Conservation (phyloP, 1,140 invertebrate genomes). For the Diploscapter pachys region DNA sequence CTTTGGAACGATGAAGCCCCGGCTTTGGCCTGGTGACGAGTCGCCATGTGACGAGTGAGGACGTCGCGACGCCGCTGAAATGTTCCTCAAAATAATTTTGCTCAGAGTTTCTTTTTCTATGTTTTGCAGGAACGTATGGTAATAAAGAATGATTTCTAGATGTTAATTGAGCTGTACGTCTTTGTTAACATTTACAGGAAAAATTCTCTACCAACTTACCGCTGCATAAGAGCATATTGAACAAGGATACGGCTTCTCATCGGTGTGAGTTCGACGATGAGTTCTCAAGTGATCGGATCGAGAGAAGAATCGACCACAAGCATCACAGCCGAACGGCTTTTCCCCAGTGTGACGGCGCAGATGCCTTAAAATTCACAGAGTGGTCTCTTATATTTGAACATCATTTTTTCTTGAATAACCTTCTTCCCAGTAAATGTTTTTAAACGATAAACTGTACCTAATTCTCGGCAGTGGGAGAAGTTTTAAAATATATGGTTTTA, state of each 20-base stretch:
- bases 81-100: not conserved
- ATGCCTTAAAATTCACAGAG: slow-evolving; percentile 36
- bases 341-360: slow-evolving; percentile 75
- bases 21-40: slow-evolving; percentile 39
- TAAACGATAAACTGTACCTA: too few relatives aligned
- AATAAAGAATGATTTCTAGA: too few relatives aligned
- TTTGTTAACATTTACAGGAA: too few relatives aligned
- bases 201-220: slow-evolving; percentile 24
- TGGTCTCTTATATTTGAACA: too few relatives aligned
- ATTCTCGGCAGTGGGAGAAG: too few relatives aligned
- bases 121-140: too few relatives aligned
- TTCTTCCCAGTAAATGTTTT: too few relatives aligned
- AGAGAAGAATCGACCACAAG: slow-evolving; percentile 96
- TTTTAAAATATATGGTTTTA: too few relatives aligned
- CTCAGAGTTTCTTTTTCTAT: too few relatives aligned
- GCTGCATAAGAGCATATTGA: slow-evolving; percentile 68
- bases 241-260: slow-evolving; percentile 90
- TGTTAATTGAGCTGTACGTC: too few relatives aligned
- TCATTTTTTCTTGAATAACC: too few relatives aligned
- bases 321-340: slow-evolving; percentile 94
- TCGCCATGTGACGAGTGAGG: slow-evolving; percentile 55
- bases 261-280: slow-evolving; percentile 84
- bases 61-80: slow-evolving; percentile 55
- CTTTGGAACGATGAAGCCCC: slow-evolving; percentile 26
- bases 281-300: slow-evolving; percentile 91